These are phyloP conservation scores for Rhincodon typus DNA, from an alignment of 2,797 vertebrate genomes.

Conservation along the genomic window DNA sequence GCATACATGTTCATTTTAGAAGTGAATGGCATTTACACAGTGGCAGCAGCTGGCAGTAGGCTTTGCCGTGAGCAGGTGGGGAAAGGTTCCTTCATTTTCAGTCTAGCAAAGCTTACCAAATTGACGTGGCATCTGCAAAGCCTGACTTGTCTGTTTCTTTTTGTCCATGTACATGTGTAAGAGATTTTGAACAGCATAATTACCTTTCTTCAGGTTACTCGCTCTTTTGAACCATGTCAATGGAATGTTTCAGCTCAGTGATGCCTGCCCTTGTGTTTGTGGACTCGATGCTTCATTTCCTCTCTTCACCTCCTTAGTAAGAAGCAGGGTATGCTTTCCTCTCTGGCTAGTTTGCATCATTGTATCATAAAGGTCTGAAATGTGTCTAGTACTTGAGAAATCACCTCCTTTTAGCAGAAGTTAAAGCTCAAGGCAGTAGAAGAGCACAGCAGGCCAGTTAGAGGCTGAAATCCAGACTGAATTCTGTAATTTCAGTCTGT, in stretches of 20 bases:
- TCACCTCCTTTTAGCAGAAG: neutral
- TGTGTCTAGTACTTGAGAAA: neutral
- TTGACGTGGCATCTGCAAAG: constrained; percentile 8
- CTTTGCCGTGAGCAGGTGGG: neutral
- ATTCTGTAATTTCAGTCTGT: neutral
- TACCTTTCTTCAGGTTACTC: constrained; percentile 4
- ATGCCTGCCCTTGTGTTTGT: neutral
- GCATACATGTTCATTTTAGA: constrained; percentile 46
- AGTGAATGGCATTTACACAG: constrained; percentile 50
- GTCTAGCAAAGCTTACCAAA: constrained; percentile 31
- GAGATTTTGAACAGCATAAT: constrained; percentile 18
- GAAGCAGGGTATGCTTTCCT: neutral
- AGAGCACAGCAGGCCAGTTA: neutral
- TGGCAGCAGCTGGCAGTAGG: constrained; percentile 45
- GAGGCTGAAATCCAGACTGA: neutral
- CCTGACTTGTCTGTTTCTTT: neutral
- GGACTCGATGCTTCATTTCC: constrained; percentile 11
- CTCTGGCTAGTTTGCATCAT: neutral
- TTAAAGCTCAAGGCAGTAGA: neutral
- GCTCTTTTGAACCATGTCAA: constrained; percentile 3
- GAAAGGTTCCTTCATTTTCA: neutral
- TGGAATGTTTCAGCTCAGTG: constrained; percentile 12
- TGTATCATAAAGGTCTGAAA: neutral
- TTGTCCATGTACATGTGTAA: neutral
- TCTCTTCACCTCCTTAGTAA: neutral